Percentiles rank a stretch among this genome's conserved stretches.
Conservation (phyloP, 2,888 invertebrate genomes). For the Xanthorhoe designata region DNA sequence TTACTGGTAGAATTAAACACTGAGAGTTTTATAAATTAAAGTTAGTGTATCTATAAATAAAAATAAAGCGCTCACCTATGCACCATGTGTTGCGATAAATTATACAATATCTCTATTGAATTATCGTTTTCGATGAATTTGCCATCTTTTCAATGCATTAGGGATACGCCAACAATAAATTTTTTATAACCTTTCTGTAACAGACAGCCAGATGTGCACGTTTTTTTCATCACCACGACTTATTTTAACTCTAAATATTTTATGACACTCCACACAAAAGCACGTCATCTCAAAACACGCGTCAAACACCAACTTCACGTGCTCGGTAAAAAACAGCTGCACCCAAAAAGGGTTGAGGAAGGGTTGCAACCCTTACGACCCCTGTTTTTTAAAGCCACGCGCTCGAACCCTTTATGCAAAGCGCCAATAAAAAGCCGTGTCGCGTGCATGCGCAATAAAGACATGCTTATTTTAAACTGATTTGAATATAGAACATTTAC, state of each 20-base stretch:
- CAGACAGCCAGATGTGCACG: constrained; percentile 31
- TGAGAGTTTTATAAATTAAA: not conserved
- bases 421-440: constrained; percentile 78
- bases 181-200: constrained; percentile 4
- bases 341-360: constrained; percentile 74
- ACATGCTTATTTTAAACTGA: constrained; percentile 79
- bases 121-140: constrained; percentile 5
- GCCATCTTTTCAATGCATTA: not conserved
- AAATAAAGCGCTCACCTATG: constrained; percentile 10
- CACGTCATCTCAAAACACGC: constrained; percentile 38
- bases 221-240: constrained; percentile 18
- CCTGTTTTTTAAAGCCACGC: constrained; percentile 57
- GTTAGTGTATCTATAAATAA: not conserved
- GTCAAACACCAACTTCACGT: constrained; percentile 59
- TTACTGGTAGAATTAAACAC: not conserved
- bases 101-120: constrained; percentile 10
- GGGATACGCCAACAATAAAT: constrained; percentile 10
- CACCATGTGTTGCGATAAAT: constrained; percentile 2
- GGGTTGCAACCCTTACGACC: constrained; percentile 68
- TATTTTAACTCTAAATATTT: constrained; percentile 22
- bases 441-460: constrained; percentile 79
- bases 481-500: constrained; percentile 83
- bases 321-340: constrained; percentile 78
- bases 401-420: constrained; percentile 69
- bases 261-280: constrained; percentile 30